Conservation (phyloP, 2,113 vertebrate genomes). For the Eudyptes chrysolophus region DNA sequence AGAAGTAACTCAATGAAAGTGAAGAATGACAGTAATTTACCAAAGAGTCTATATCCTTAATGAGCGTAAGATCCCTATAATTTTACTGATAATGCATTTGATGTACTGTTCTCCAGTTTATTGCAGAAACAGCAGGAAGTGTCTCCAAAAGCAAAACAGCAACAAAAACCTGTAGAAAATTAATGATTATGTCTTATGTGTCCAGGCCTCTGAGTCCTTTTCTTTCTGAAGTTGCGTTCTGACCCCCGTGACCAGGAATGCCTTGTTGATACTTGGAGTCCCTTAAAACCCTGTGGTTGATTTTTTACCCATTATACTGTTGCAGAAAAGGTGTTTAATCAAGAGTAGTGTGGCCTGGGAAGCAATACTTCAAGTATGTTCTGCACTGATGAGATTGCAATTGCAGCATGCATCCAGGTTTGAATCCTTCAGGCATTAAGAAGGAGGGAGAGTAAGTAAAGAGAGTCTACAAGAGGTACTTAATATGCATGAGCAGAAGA, state of each 20-base stretch:
- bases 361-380: background rate
- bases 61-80: slow-evolving; percentile 6
- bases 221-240: background rate
- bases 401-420: background rate
- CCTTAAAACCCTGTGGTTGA: background rate
- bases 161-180: background rate
- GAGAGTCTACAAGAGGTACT: background rate
- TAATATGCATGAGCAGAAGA: slow-evolving; percentile 12
- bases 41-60: slow-evolving; percentile 24
- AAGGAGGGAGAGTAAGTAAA: background rate
- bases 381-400: background rate
- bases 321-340: background rate
- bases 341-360: background rate
- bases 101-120: background rate
- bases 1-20: slow-evolving; percentile 30
- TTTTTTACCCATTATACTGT: background rate
- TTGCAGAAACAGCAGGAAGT: slow-evolving; percentile 10
- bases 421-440: background rate
- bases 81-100: slow-evolving; percentile 26
- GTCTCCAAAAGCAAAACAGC: background rate
- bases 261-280: background rate
- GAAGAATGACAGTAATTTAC: slow-evolving; percentile 53
- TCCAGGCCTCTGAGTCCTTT: background rate
- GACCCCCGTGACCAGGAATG: background rate
- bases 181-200: background rate